These are phyloP conservation scores for Crotophaga sulcirostris DNA, from an alignment of 2,113 vertebrate genomes.

Conservation along the genomic window DNA sequence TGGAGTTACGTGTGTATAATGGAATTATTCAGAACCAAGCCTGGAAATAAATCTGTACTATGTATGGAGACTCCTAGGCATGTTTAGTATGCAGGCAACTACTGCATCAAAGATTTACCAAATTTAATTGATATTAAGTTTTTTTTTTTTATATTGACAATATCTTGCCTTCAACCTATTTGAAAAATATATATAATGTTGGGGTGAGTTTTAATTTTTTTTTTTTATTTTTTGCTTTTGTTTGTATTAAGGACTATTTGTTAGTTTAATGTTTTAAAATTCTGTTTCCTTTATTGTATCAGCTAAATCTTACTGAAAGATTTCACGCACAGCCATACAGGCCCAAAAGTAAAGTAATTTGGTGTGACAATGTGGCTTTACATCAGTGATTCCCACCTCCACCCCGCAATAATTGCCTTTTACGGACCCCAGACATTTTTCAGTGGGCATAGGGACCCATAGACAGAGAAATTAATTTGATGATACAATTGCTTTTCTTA, in stretches of 20 bases:
- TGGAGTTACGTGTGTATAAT: background rate
- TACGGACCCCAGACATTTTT: background rate
- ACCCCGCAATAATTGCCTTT: fast-evolving
- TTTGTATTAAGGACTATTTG: background rate
- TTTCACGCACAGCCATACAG: background rate
- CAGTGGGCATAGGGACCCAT: background rate
- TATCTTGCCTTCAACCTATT: background rate
- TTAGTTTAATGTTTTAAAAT: background rate
- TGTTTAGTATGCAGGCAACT: background rate
- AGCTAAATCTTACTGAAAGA: background rate
- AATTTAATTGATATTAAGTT: background rate
- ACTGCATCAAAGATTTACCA: background rate
- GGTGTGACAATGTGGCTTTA: background rate
- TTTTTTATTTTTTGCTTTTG: background rate
- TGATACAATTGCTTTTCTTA: background rate
- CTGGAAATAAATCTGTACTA: background rate
- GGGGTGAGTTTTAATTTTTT: background rate
- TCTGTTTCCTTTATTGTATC: background rate
- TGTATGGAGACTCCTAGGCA: background rate
- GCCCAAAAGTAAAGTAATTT: background rate
- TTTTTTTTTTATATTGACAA: background rate
- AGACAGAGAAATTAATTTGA: background rate
- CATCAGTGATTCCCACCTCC: background rate
- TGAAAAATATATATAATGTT: background rate
- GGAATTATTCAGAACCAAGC: background rate